Base-by-base conservation (phyloP, 1,140 invertebrate species). In the Fopius arisanus region DNA sequence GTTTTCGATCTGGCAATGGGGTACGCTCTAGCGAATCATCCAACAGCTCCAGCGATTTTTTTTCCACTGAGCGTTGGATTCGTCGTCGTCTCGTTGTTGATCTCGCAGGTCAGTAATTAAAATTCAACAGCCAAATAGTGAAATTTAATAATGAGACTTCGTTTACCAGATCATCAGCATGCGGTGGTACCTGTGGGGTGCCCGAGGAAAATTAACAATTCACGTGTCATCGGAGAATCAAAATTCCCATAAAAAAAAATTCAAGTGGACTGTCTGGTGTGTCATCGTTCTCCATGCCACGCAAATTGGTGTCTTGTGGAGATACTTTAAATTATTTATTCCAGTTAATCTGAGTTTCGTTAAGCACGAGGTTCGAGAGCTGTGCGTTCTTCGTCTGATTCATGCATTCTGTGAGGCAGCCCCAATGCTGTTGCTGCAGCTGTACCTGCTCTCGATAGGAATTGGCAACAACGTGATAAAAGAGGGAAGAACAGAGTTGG, bases 401-500 rank as follows among this genome's bases (percentile, higher is more conserved):
- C 96, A 97, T 85, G 95, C 94, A 6, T 96, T 97, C 83, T 92
- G 94, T 76, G 92, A 96, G 84, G 94, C 95, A 5, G 94, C 95
- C 5, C 96, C 96, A 0, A 94, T 97, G 92, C 85, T 97, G 48
- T 86, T 97, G 2, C 87, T 97, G 4, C 95, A 97, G 81, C 84
- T 95, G 7, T 96, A 96, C 85, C 89, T 96, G 21, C 85, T 96
- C 48, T 88, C 90, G n/a, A 88, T 88, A 62, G 89, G 89, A 31
- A 74, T 82, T n/a, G 78, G 75, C 5, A 76, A 78, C 12, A 71
- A 70, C 31, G 74, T 77, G 3, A 66, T 67, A 31, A 71, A 77
- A 16, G 77, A 78, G 10, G 62, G 9, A 14, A 77, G 74, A 62
- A 37, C 62, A 26, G 84, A 81, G 5, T 67, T 4, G 66, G 37